Percentiles rank a stretch among this genome's conserved stretches.
Conservation (phyloP, 2,797 vertebrate species). For the Coluber constrictor region DNA sequence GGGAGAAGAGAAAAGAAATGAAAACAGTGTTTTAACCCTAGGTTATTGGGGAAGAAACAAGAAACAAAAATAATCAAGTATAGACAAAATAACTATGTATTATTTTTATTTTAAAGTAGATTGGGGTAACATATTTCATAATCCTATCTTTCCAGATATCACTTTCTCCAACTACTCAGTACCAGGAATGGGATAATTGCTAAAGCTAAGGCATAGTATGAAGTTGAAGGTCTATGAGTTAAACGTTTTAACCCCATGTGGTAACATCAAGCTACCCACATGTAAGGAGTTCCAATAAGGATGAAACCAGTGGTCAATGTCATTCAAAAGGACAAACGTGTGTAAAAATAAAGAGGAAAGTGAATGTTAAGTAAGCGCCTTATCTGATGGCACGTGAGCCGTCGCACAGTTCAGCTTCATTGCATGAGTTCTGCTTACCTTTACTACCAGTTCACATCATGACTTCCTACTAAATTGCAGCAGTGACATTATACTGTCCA, state of each 20-base stretch:
- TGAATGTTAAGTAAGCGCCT: background rate
- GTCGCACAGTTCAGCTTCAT: too few species aligned
- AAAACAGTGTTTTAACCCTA: conserved; percentile 8
- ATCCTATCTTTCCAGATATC: background rate
- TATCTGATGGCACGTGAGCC: too few species aligned
- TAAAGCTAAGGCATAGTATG: background rate
- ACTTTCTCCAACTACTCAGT: background rate
- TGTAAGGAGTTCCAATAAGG: background rate
- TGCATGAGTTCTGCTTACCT: too few species aligned
- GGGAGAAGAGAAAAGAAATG: background rate
- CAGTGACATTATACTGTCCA: background rate
- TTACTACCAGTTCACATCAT: too few species aligned
- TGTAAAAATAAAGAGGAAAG: background rate
- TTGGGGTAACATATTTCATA: background rate
- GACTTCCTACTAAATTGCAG: background rate
- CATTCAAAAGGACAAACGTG: background rate
- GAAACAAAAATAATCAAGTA: background rate
- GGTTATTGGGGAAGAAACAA: background rate
- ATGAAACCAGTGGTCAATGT: background rate
- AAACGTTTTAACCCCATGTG: background rate
- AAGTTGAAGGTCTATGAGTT: background rate
- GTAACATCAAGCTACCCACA: background rate
- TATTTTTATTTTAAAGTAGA: background rate
- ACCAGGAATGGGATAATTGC: background rate
- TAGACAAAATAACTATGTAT: background rate